A percentile compares a stretch with the other conserved stretches of the same genome.
These are phyloP conservation scores for Parasteatoda lunata DNA, from an alignment of 2,888 invertebrate species.

Conservation along the genomic window DNA sequence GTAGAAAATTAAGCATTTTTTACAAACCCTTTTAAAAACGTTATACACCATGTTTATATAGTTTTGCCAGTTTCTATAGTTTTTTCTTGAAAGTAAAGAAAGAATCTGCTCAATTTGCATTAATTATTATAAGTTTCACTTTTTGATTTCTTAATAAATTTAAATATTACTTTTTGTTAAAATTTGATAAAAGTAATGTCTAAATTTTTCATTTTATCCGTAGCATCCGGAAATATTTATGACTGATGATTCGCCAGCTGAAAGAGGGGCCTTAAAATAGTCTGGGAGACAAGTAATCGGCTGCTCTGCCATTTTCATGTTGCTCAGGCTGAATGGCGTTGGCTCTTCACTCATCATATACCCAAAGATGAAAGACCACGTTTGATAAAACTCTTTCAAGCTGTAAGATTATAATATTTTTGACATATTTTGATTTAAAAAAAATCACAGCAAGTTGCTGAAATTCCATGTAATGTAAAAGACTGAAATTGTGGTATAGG, in stretches of 20 bases:
- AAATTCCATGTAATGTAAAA: too few species aligned
- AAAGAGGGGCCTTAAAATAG: not conserved
- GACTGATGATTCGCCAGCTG: not conserved
- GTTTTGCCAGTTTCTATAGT: too few species aligned
- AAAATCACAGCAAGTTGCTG: not conserved
- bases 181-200: too few species aligned
- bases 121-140: too few species aligned
- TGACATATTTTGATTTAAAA: not conserved
- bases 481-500: too few species aligned
- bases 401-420: not conserved
- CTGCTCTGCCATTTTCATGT: not conserved
- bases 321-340: constrained; percentile 4
- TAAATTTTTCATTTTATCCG: not conserved
- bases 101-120: too few species aligned
- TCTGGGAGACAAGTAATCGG: not conserved
- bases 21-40: too few species aligned
- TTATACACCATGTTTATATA: too few species aligned
- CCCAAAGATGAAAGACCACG: not conserved
- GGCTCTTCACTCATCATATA: not conserved
- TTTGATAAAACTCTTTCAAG: not conserved
- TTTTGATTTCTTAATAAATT: too few species aligned
- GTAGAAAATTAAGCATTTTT: too few species aligned
- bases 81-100: too few species aligned
- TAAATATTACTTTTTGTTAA: too few species aligned
- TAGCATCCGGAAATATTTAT: not conserved